phyloP scores from a whole-genome alignment of 2,113 vertebrate genomes.

The Larimichthys crocea region DNA sequence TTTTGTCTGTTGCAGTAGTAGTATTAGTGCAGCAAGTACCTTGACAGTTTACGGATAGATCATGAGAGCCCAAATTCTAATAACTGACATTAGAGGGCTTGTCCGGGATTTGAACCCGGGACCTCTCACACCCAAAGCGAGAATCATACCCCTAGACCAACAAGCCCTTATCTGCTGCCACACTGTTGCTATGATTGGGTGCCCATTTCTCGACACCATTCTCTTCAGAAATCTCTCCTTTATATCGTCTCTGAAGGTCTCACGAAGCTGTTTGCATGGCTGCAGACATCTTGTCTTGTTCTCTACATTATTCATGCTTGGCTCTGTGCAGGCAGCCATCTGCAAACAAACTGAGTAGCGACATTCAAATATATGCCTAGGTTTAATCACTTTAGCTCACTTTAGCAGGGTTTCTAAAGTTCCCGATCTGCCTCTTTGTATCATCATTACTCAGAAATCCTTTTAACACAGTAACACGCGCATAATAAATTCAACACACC shows the following conservation, averaged over 20 bases:
- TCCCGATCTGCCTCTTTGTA: neutral
- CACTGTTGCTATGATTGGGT: too few relatives aligned
- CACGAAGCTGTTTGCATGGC: too few relatives aligned
- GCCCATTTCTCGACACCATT: too few relatives aligned
- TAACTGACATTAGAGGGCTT: conserved; percentile 61
- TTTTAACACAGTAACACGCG: neutral
- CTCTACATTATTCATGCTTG: neutral
- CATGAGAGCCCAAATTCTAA: too few relatives aligned
- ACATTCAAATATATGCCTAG: neutral
- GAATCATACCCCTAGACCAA: conserved; percentile 7
- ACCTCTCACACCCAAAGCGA: conserved; percentile 86
- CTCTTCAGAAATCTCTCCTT: too few relatives aligned
- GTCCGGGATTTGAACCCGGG: conserved; percentile 86
- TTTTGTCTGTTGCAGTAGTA: too few relatives aligned
- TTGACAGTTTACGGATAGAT: too few relatives aligned
- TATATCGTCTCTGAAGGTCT: too few relatives aligned
- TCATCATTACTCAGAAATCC: neutral
- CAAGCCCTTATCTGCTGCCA: too few relatives aligned
- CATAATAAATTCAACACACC: conserved; percentile 26
- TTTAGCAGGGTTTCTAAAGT: neutral
- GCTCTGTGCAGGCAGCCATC: neutral
- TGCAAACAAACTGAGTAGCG: neutral
- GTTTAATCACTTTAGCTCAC: neutral
- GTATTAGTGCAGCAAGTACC: too few relatives aligned
- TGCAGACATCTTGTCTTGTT: neutral